These are phyloP conservation scores for Leucophenga varia DNA, from an alignment of 1,140 invertebrate genomes.

Conservation along the genomic window DNA sequence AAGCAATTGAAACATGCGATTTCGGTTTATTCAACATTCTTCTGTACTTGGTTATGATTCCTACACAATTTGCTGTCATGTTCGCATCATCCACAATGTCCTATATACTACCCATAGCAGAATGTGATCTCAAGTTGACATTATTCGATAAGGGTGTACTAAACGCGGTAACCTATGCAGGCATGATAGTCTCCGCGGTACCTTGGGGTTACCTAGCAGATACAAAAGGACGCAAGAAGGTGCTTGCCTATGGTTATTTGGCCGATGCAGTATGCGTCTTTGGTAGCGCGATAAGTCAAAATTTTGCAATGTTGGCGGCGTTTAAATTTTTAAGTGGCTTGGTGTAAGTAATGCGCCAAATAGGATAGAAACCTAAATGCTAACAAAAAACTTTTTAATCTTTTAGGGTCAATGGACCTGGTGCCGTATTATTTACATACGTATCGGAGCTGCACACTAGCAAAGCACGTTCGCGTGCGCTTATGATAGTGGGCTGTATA, in stretches of 20 bases:
- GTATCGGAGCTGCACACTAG: constrained; percentile 68
- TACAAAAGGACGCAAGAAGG: constrained; percentile 68
- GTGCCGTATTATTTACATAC: constrained; percentile 70
- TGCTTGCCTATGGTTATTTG: constrained; percentile 72
- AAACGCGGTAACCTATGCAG: constrained; percentile 69
- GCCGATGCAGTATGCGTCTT: constrained; percentile 69
- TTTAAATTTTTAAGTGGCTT: constrained; percentile 76
- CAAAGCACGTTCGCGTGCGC: constrained; percentile 63
- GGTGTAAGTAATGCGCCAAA: constrained; percentile 62
- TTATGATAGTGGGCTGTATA: constrained; percentile 65
- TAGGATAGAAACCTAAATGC: too few species aligned
- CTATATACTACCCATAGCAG: constrained; percentile 69
- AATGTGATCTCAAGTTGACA: constrained; percentile 69
- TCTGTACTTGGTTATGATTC: constrained; percentile 64
- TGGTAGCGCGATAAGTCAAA: constrained; percentile 68
- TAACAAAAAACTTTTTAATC: not conserved
- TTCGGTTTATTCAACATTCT: constrained; percentile 69
- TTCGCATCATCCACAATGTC: constrained; percentile 68
- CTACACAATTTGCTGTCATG: constrained; percentile 65
- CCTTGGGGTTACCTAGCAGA: constrained; percentile 83
- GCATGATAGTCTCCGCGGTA: constrained; percentile 79
- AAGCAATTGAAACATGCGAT: constrained; percentile 62
- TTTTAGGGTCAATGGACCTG: constrained; percentile 70
- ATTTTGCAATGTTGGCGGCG: constrained; percentile 67
- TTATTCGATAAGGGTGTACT: constrained; percentile 69